Evolutionary conservation across 2,113 vertebrate genomes (phyloP).

Genomic region (Girardinichthys multiradiatus): DNA sequence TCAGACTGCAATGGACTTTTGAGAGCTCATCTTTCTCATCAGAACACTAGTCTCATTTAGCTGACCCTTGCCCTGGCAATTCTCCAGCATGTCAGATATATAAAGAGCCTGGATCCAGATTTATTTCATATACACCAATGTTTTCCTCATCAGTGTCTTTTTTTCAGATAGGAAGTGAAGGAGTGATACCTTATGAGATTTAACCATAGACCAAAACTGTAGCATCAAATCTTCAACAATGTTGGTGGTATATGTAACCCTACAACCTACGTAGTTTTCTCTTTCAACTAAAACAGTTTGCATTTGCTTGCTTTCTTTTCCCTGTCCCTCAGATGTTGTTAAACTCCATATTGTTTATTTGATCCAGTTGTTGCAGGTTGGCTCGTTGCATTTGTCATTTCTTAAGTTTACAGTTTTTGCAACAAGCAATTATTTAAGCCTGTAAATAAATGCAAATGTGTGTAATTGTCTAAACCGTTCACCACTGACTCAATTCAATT

Average conservation of each 20-base stretch:
- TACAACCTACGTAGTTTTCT: neutral
- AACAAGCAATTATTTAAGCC: neutral
- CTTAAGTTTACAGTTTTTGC: neutral
- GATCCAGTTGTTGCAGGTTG: neutral
- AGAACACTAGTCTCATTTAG: neutral
- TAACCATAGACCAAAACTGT: conserved; percentile 51
- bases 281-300: neutral
- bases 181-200: conserved; percentile 10
- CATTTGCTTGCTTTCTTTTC: neutral
- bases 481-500: too few species aligned
- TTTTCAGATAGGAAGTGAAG: neutral
- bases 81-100: neutral
- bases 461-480: conserved; percentile 1
- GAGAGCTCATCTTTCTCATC: conserved; percentile 15
- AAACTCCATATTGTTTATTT: neutral
- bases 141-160: conserved; percentile 5
- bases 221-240: conserved; percentile 13
- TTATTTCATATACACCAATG: neutral
- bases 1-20: conserved; percentile 11
- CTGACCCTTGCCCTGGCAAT: neutral
- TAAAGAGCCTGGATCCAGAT: neutral
- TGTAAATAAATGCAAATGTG: conserved; percentile 40
- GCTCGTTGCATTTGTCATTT: neutral
- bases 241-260: neutral
- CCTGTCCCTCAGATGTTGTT: neutral